Base-by-base conservation (phyloP, 2,888 invertebrate genomes). In the Hedya salicella region DNA sequence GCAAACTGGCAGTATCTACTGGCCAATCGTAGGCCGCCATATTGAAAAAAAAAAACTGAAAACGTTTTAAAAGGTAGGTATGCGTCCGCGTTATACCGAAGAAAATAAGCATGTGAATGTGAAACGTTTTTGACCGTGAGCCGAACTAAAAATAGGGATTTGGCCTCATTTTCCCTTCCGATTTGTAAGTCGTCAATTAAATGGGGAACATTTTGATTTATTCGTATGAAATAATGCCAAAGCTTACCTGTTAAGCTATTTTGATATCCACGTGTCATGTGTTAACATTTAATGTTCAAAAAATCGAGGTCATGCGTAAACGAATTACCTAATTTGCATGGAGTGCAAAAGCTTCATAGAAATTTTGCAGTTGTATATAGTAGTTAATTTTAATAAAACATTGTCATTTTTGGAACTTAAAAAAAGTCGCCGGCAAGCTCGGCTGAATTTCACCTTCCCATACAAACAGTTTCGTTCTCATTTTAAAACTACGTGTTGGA, bases 1-100 rank as follows among this genome's bases (percentile, higher is more conserved):
- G 89, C 40, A 88, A 77, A 76, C 83, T 88, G 69, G 79, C 81
- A 0, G 83, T 85, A 69, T 89, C 88, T n/a, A 89, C 72, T 39
- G 72, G 75, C 85, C 88, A 83, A 71, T 83, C 82, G 62, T 83
- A 87, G 0, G 81, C 80, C 52, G 79, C 76, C 87, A 88, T 88
- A 74, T 78, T 78, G n/a, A 17, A 17, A 30, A 40, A 13, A n/a
- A n/a, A n/a, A n/a, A n/a, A n/a, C n/a, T n/a, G n/a, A 6, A 25
- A 25, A 25, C 25, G 4, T 25, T 25, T 25, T 25, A 25, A 25
- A 32, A 14, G 6, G 5, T 32, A 13, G 14, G 21, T 0, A 16
- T 42, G 17, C 62, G 62, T 62, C 62, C 13, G 36, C n/a, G 17
- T 54, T 54, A 54, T 54, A 8, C 54, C 19, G 54, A 30, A 17